These are phyloP conservation scores for Aphidius ervi DNA, from an alignment of 1,140 invertebrate species.

Conservation along the genomic window DNA sequence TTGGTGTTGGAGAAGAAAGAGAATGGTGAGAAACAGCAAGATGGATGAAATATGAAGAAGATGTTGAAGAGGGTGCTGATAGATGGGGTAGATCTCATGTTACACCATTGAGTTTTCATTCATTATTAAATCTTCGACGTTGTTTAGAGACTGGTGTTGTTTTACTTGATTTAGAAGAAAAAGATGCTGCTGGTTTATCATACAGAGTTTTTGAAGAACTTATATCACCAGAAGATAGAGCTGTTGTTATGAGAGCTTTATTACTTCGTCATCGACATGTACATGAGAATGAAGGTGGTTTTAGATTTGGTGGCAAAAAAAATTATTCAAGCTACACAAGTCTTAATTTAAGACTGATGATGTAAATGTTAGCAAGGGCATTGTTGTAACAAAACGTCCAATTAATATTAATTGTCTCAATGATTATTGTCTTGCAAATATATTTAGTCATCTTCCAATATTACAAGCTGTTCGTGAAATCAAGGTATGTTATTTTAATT, in stretches of 20 bases:
- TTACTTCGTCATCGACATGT: constrained; percentile 82
- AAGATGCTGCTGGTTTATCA: constrained; percentile 79
- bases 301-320: constrained; percentile 68
- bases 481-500: too few species aligned
- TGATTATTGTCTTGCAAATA: too few species aligned
- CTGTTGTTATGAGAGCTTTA: constrained; percentile 77
- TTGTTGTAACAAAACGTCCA: too few species aligned
- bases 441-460: too few species aligned
- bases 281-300: constrained; percentile 68
- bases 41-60: constrained; percentile 95
- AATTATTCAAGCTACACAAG: constrained; percentile 78
- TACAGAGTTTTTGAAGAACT: constrained; percentile 80
- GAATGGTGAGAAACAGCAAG: constrained; percentile 95
- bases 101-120: constrained; percentile 89
- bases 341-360: constrained; percentile 48
- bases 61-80: constrained; percentile 85
- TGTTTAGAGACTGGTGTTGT: constrained; percentile 85
- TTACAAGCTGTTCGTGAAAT: too few species aligned
- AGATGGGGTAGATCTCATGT: constrained; percentile 86
- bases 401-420: too few species aligned
- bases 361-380: too few species aligned
- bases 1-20: constrained; percentile 67
- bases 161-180: constrained; percentile 84
- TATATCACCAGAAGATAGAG: constrained; percentile 76
- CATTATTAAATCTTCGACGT: constrained; percentile 79